These are phyloP conservation scores for Mythimna lalbum DNA, from an alignment of 2,888 invertebrate species.

Conservation along the genomic window DNA sequence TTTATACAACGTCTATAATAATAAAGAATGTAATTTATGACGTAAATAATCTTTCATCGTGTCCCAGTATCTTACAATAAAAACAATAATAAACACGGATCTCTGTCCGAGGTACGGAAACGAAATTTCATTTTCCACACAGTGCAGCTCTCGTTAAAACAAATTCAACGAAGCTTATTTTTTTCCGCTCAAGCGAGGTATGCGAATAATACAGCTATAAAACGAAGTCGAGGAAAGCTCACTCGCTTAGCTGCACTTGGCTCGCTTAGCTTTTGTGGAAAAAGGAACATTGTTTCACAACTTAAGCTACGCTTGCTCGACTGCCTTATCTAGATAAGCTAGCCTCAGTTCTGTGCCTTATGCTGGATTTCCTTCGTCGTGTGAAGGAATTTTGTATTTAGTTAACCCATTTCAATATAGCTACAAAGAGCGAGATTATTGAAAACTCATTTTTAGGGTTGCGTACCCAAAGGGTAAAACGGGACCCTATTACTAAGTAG, in stretches of 20 bases:
- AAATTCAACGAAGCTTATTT: background rate
- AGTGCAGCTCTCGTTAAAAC: background rate
- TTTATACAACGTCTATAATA: conserved; percentile 34
- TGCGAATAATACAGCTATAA: background rate
- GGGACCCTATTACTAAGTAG: too few species aligned
- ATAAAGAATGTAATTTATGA: conserved; percentile 53
- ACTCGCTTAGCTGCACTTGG: background rate
- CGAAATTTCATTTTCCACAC: background rate
- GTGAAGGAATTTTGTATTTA: background rate
- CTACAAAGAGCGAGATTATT: background rate
- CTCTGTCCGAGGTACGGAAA: background rate
- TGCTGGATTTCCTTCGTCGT: background rate
- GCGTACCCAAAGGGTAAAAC: too few species aligned
- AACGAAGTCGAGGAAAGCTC: background rate
- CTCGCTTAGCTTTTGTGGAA: conserved; percentile 1
- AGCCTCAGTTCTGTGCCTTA: background rate
- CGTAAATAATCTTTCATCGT: conserved; percentile 60
- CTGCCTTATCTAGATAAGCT: background rate
- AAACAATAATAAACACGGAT: conserved; percentile 25
- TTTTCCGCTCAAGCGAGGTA: background rate
- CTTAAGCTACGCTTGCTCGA: background rate
- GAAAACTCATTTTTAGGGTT: too few species aligned
- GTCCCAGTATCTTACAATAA: conserved; percentile 32
- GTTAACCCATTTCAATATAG: background rate
- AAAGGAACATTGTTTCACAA: background rate